Conservation (phyloP, 2,113 vertebrate species). For the Pedetes capensis region DNA sequence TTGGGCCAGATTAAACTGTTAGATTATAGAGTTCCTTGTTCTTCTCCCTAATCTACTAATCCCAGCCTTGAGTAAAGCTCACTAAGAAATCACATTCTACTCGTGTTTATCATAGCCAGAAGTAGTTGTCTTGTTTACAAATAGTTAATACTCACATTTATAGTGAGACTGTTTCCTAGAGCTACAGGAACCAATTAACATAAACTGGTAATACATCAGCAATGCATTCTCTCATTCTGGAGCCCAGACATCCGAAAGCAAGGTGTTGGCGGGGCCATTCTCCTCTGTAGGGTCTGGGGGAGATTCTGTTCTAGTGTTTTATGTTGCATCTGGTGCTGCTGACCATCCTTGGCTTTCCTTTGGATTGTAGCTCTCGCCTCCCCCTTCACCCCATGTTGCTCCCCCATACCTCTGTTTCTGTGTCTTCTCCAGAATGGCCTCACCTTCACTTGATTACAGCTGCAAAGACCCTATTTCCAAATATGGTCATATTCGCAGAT, state of each 20-base stretch:
- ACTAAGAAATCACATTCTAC: background rate
- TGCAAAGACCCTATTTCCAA: background rate
- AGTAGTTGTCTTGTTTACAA: background rate
- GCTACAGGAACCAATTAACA: background rate
- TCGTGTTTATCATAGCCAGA: background rate
- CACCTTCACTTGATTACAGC: background rate
- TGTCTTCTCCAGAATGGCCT: background rate
- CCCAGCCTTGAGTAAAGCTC: background rate
- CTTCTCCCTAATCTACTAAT: background rate
- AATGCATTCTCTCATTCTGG: background rate
- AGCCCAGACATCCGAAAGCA: background rate
- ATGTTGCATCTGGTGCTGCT: background rate
- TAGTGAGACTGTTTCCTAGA: too few relatives aligned
- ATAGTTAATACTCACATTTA: background rate
- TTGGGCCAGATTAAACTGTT: background rate
- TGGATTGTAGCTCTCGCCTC: background rate
- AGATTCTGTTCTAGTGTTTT: background rate
- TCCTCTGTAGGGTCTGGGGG: background rate
- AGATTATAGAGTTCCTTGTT: background rate
- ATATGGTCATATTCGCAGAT: background rate
- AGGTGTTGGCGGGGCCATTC: background rate
- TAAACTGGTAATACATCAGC: background rate
- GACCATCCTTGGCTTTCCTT: background rate
- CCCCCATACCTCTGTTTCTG: background rate
- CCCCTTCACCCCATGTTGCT: accelerated